Conservation (phyloP, 2,888 invertebrate species). For the Cordilura impudica region DNA sequence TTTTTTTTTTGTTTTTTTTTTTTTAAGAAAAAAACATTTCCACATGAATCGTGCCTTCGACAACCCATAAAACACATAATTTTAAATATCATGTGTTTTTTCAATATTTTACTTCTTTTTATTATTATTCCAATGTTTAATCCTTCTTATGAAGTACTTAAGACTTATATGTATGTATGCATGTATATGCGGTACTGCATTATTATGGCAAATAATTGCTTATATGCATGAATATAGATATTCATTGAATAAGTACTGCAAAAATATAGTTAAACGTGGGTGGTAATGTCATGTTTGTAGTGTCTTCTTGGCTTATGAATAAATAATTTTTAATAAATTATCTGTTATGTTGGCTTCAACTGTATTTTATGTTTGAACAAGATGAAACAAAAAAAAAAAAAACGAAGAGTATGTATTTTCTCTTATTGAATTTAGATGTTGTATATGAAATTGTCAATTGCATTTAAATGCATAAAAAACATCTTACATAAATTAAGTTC, state of each 20-base stretch:
- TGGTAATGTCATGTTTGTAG: slow-evolving; percentile 51
- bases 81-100: not conserved
- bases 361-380: no score
- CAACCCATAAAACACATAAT: not conserved
- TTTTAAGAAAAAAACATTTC: no score
- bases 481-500: not conserved
- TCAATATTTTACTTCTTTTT: not conserved
- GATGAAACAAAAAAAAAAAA: no score
- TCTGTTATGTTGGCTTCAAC: slow-evolving; percentile 9
- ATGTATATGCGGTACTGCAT: not conserved
- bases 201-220: slow-evolving; percentile 37
- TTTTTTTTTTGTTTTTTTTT: no score
- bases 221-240: slow-evolving; percentile 1
- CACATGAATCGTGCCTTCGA: not conserved
- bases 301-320: slow-evolving; percentile 32
- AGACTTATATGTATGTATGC: not conserved
- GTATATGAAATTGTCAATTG: slow-evolving; percentile 50
- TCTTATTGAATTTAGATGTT: slow-evolving; percentile 47
- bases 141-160: not conserved
- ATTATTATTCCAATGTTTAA: not conserved
- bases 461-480: slow-evolving; percentile 15
- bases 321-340: slow-evolving; percentile 22
- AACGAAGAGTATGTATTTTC: no score
- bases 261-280: slow-evolving; percentile 46
- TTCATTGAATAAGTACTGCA: slow-evolving; percentile 26